These are phyloP conservation scores for Patella caerulea DNA, from an alignment of 2,888 invertebrate species.

Conservation along the genomic window DNA sequence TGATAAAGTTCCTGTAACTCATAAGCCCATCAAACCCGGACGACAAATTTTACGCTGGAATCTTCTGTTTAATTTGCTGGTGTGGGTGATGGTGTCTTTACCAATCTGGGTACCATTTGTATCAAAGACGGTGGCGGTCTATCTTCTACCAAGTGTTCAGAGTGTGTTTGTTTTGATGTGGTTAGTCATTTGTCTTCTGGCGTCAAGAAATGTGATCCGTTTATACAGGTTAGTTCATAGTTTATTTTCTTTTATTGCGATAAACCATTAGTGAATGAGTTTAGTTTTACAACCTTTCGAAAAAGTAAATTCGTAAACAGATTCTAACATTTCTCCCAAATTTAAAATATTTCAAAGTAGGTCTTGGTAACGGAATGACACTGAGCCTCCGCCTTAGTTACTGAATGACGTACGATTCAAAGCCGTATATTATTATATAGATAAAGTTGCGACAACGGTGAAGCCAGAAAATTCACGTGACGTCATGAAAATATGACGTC, in stretches of 20 bases:
- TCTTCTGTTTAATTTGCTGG: background rate
- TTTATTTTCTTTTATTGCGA: background rate
- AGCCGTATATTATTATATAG: too few relatives aligned
- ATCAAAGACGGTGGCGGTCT: background rate
- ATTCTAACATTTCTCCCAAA: too few relatives aligned
- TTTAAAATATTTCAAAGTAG: too few relatives aligned
- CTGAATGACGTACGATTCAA: too few relatives aligned
- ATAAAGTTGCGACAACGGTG: too few relatives aligned
- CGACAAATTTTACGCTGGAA: background rate
- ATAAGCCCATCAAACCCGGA: background rate
- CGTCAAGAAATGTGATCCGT: background rate
- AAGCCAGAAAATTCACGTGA: too few relatives aligned
- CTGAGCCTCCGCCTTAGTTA: too few relatives aligned
- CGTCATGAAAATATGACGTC: too few relatives aligned
- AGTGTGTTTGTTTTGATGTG: slow-evolving; percentile 10
- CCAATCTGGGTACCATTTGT: background rate
- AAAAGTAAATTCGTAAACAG: too few relatives aligned
- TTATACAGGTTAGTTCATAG: background rate
- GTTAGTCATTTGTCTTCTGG: background rate
- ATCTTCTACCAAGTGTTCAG: background rate
- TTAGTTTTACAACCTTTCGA: too few relatives aligned
- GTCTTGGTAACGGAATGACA: too few relatives aligned
- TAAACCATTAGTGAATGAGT: too few relatives aligned
- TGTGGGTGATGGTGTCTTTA: background rate
- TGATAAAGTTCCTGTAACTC: background rate